Evolutionary conservation across 2,888 invertebrate genomes (phyloP).

Genomic region (Hirtodrosophila trivittata): DNA sequence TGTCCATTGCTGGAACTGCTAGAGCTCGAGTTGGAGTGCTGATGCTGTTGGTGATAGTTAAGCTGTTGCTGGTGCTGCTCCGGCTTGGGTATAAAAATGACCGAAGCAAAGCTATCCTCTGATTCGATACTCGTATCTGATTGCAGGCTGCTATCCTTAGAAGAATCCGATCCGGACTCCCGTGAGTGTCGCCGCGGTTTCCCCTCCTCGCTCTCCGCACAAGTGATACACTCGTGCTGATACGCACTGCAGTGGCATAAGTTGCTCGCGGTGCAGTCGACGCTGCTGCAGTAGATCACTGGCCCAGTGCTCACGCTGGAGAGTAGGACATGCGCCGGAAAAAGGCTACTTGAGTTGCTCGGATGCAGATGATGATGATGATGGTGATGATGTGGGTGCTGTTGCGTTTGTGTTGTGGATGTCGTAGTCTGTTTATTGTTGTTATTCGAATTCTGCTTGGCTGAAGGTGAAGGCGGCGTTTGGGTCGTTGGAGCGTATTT

Average conservation of each 20-base stretch:
- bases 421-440: conserved; percentile 46
- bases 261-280: conserved; percentile 80
- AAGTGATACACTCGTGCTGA: conserved; percentile 67
- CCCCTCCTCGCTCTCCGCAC: conserved; percentile 80
- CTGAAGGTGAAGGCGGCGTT: background rate
- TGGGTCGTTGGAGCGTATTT: conserved; percentile 84
- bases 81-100: conserved; percentile 94
- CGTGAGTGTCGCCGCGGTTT: conserved; percentile 90
- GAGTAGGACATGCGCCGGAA: conserved; percentile 57
- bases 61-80: conserved; percentile 85
- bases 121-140: conserved; percentile 97
- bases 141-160: conserved; percentile 94
- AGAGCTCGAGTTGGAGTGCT: conserved; percentile 81
- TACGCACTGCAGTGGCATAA: conserved; percentile 79
- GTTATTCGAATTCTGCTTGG: conserved; percentile 29
- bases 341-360: conserved; percentile 23
- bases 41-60: conserved; percentile 80
- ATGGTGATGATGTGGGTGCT: conserved; percentile 61
- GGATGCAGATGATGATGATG: conserved; percentile 64
- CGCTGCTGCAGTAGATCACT: conserved; percentile 77
- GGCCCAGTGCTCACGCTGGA: conserved; percentile 62
- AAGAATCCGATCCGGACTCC: conserved; percentile 95
- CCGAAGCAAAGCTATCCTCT: conserved; percentile 96
- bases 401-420: conserved; percentile 33
- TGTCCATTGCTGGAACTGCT: conserved; percentile 81